Conservation (phyloP, 2,888 invertebrate genomes). For the Caenorhabditis doughertyi region DNA sequence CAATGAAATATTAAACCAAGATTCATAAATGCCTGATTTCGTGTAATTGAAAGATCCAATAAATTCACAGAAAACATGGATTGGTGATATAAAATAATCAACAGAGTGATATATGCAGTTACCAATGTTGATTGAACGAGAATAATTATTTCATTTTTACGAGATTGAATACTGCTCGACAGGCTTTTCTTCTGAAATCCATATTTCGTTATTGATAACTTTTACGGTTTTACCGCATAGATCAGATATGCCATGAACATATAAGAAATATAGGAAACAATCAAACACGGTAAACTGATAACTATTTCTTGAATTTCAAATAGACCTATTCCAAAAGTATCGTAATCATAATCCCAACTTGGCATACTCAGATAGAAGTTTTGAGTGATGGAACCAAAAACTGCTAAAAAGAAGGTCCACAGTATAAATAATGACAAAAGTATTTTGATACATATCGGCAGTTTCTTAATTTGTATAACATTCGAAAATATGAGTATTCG, state of each 20-base stretch:
- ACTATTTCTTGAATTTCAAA: background rate
- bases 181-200: background rate
- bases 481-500: constrained; percentile 20
- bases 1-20: background rate
- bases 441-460: background rate
- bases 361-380: constrained; percentile 11
- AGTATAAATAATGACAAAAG: background rate
- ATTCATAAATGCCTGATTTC: background rate
- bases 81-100: background rate
- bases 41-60: background rate
- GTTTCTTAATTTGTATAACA: background rate
- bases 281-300: constrained; percentile 1
- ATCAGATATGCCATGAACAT: constrained; percentile 4
- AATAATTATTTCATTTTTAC: constrained; percentile 17
- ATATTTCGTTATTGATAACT: background rate
- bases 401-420: background rate
- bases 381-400: background rate
- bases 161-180: background rate
- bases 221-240: background rate
- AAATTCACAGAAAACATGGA: background rate
- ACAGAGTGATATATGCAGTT: background rate
- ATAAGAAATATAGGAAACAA: constrained; percentile 9
- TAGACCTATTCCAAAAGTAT: background rate
- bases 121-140: constrained; percentile 21
- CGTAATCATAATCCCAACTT: background rate